Evolutionary conservation across 2,888 invertebrate genomes (phyloP), one percentile per base, ranked within the genome.

Genomic region (Ennomos erosarius): DNA sequence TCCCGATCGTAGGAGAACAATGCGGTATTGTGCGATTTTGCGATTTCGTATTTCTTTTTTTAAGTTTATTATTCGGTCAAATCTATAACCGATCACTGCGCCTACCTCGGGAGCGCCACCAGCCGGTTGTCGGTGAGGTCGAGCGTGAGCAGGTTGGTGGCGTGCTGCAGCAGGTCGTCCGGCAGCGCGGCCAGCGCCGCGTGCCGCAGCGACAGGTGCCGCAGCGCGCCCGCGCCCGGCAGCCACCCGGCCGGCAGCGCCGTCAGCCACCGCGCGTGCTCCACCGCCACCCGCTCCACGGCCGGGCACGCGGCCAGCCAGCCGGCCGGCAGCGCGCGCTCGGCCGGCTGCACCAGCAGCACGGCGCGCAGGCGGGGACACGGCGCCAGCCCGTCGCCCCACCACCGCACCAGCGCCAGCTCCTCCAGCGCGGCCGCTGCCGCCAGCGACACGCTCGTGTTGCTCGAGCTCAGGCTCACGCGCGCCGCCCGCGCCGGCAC

Each of bases 51-150:
- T 1, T 16, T 16, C 1, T 16, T 16, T 16, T 16, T 16, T 16
- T 1, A 2, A 16, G 16, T 2, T 16, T 16, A 16, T 16, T 16
- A 16, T 16, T 16, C 16, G 16, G 16, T 16, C 16, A 16, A 16
- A 16, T 16, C 16, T 16, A 16, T 16, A 16, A 5, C 26, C 26
- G 26, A 6, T 5, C 26, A 26, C 26, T 6, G 26, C 4, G 0
- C 5, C 67, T 43, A 82, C 80, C 68, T 59, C 10, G 78, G 76
- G 9, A 82, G 58, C 4, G 16, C n/a, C 6, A 8, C 33, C 3
- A 82, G 69, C 0, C 10, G 5, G 58, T 81, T 81, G 9, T 55
- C 11, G 3, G 69, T 62, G 11, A 81, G 53, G 48, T 72, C 69
- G 11, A 79, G 70, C 8, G 5, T 4, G 3, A 0, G 13, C 39